Base-by-base conservation (phyloP, 30 jellyfish, hydroid and myxozoan species). In the Aurelia sp. region DNA sequence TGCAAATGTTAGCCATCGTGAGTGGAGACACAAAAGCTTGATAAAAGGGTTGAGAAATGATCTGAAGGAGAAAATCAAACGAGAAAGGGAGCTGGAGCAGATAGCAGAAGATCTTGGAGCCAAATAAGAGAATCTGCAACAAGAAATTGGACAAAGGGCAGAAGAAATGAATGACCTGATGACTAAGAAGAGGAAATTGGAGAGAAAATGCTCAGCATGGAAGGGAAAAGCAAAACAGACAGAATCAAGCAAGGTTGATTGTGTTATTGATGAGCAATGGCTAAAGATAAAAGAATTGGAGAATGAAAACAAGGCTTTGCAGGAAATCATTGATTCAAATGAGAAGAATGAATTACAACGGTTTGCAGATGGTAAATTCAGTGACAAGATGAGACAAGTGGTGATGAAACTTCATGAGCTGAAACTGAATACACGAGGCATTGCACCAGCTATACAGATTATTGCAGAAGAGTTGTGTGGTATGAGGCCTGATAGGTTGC, bases 1-100 rank as follows among this genome's bases (percentile, higher is more conserved):
- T 41, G 79, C 33, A 31, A 72, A 72, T 72, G 84, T 72, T 72
- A 17, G 27, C 4, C 84, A 72, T 30, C 30, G 84, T 16, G 84
- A 72, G 5, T 72, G 84, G 74, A 72, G 84, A 72, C 84, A 72
- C 35, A 72, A 72, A 30, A 72, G 44, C 20, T 72, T 72, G n/a
- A 41, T 44, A 27, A 44, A 72, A 47, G 84, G 44, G n/a, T 13
- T 72, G 18, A 72, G 84, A 72, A 72, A 33, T 15, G 44, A 72
- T 19, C n/a, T 72, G 72, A 72, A 47, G 44, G 72, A 18, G n/a
- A 72, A 72, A 19, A 15, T 19, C 20, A 16, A 30, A 30, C 20
- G 74, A 27, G 84, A 44, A 30, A 72, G 15, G 3, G 84, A 72
- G 30, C 44, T 72, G 13, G 33, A 72, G 21, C 4, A 47, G 84